These are phyloP conservation scores for Sphaerodactylus townsendi DNA, from an alignment of 2,113 vertebrate species.

Conservation along the genomic window DNA sequence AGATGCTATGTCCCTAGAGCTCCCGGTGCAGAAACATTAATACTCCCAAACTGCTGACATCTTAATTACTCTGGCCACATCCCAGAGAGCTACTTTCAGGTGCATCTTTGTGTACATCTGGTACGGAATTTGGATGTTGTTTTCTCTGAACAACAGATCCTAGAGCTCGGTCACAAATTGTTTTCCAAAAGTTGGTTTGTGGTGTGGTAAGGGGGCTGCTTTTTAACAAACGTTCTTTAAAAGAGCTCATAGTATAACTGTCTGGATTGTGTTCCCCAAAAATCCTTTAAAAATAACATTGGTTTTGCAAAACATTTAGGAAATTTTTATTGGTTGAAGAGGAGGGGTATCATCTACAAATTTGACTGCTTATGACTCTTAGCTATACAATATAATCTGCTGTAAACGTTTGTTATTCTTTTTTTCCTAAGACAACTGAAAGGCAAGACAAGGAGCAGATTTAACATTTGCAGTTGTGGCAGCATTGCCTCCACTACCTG, in stretches of 20 bases:
- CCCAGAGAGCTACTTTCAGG: background rate
- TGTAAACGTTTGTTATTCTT: no score
- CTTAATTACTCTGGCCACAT: background rate
- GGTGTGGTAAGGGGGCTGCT: background rate
- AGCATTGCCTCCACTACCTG: no score
- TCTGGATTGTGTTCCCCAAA: background rate
- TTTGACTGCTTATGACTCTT: no score
- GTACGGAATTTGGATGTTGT: background rate
- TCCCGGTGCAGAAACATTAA: conserved; percentile 25
- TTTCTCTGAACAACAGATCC: background rate
- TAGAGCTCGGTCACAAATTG: background rate
- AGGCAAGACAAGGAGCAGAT: no score
- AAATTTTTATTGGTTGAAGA: background rate
- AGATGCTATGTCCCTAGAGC: background rate
- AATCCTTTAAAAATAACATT: background rate
- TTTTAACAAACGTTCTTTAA: background rate
- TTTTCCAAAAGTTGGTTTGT: background rate
- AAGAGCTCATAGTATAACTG: background rate
- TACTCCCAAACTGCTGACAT: conserved; percentile 33
- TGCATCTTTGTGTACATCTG: background rate
- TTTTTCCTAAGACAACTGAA: no score
- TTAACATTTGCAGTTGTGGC: no score
- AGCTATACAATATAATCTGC: no score
- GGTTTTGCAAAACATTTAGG: background rate
- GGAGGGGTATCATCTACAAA: no score